phyloP scores from a whole-genome alignment of 2,888 invertebrate genomes.

The Lucinisca nassula region DNA sequence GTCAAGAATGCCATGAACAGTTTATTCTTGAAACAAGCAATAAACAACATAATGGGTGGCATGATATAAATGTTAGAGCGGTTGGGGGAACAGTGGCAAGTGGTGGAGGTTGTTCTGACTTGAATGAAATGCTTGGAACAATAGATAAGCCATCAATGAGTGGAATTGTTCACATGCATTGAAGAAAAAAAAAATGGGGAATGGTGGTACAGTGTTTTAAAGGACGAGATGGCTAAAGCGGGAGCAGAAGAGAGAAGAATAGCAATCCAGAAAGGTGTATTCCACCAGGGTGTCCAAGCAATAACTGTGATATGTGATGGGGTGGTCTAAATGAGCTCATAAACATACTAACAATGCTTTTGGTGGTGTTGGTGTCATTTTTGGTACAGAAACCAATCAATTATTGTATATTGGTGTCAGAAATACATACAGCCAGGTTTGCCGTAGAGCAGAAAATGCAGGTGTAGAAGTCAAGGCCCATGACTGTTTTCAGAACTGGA shows the following conservation, averaged over 20 bases:
- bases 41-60: not conserved
- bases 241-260: slow-evolving; percentile 35
- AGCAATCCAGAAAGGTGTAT: slow-evolving; percentile 25
- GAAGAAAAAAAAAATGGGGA: slow-evolving; percentile 32
- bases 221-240: slow-evolving; percentile 39
- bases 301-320: slow-evolving; percentile 64
- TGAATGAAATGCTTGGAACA: slow-evolving; percentile 30
- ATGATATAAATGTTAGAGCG: slow-evolving; percentile 41
- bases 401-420: slow-evolving; percentile 67
- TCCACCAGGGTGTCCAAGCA: slow-evolving; percentile 43
- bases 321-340: slow-evolving; percentile 62
- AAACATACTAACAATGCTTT: slow-evolving; percentile 68
- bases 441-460: not conserved
- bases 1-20: slow-evolving; percentile 8
- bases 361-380: slow-evolving; percentile 66
- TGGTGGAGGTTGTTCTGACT: slow-evolving; percentile 21
- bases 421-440: slow-evolving; percentile 41
- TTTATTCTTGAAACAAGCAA: not conserved
- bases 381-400: slow-evolving; percentile 56
- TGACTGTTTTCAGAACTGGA: slow-evolving; percentile 42
- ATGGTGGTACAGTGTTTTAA: slow-evolving; percentile 28
- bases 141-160: slow-evolving; percentile 26
- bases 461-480: not conserved
- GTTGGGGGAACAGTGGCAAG: slow-evolving; percentile 30
- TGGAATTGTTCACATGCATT: slow-evolving; percentile 15